Conservation (phyloP, 1,140 invertebrate species). For the Drosophila rufa region DNA sequence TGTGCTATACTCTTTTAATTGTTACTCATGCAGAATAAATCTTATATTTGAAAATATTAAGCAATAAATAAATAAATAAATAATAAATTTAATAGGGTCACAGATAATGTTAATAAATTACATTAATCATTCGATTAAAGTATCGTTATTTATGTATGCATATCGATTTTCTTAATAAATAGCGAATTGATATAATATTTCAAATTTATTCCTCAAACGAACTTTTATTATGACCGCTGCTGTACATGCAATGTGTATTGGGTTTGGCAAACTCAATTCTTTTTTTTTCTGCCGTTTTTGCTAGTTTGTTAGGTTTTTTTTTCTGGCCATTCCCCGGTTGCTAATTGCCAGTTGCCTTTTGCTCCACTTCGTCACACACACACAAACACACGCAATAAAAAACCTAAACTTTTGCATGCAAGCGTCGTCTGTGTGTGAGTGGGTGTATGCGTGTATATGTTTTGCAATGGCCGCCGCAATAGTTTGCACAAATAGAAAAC, state of each 20-base stretch:
- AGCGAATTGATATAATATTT: too few relatives aligned
- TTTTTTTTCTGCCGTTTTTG: conserved; percentile 26
- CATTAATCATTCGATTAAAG: too few relatives aligned
- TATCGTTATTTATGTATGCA: too few relatives aligned
- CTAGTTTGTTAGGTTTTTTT: conserved; percentile 21
- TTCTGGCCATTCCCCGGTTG: conserved; percentile 46
- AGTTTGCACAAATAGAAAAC: conserved; percentile 62
- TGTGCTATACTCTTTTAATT: too few relatives aligned
- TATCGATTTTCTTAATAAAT: too few relatives aligned
- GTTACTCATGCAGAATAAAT: too few relatives aligned
- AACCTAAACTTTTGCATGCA: conserved; percentile 63
- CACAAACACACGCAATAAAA: conserved; percentile 24
- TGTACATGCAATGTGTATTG: conserved; percentile 33
- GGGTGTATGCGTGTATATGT: conserved; percentile 14
- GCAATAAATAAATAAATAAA: too few relatives aligned
- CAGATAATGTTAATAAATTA: too few relatives aligned
- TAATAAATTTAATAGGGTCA: too few relatives aligned
- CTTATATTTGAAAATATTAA: too few relatives aligned
- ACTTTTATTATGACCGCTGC: background rate
- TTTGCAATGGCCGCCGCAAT: conserved; percentile 45
- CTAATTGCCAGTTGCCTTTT: conserved; percentile 63
- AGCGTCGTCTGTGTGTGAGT: conserved; percentile 21
- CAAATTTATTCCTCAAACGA: too few relatives aligned
- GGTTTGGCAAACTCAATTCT: conserved; percentile 45
- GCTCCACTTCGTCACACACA: conserved; percentile 50